phyloP scores from a whole-genome alignment of 2,888 invertebrate species.

The Carpatolechia fugitivella region DNA sequence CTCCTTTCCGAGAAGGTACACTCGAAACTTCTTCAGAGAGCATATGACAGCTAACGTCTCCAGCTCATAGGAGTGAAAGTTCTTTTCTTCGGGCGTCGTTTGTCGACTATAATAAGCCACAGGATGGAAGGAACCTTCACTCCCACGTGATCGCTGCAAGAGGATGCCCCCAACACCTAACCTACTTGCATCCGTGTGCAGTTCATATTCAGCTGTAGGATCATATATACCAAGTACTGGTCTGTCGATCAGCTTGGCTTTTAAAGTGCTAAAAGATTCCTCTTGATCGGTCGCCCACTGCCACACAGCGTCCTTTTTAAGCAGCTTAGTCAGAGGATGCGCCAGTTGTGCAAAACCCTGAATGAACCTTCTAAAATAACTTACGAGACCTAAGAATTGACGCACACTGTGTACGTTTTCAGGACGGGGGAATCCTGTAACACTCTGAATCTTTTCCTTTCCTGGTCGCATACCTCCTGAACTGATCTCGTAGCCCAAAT shows the following conservation, averaged over 20 bases:
- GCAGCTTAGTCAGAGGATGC: constrained; percentile 16
- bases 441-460: constrained; percentile 17
- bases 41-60: constrained; percentile 25
- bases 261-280: neutral
- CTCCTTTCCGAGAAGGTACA: too few relatives aligned
- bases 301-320: constrained; percentile 21
- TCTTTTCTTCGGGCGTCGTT: constrained; percentile 26
- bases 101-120: constrained; percentile 26
- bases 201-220: constrained; percentile 12
- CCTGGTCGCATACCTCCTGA: constrained; percentile 18
- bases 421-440: constrained; percentile 19
- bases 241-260: neutral
- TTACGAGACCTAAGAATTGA: constrained; percentile 19
- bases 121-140: constrained; percentile 7
- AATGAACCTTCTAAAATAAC: constrained; percentile 24
- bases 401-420: constrained; percentile 17
- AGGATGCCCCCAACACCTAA: constrained; percentile 23
- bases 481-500: constrained; percentile 14
- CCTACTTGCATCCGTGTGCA: constrained; percentile 26
- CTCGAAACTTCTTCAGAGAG: constrained; percentile 14
- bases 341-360: constrained; percentile 18
- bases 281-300: constrained; percentile 18
- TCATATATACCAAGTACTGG: constrained; percentile 8
- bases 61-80: constrained; percentile 28
- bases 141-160: constrained; percentile 10